phyloP scores from a whole-genome alignment of 2,797 vertebrate species.

The Harpagifer antarcticus region DNA sequence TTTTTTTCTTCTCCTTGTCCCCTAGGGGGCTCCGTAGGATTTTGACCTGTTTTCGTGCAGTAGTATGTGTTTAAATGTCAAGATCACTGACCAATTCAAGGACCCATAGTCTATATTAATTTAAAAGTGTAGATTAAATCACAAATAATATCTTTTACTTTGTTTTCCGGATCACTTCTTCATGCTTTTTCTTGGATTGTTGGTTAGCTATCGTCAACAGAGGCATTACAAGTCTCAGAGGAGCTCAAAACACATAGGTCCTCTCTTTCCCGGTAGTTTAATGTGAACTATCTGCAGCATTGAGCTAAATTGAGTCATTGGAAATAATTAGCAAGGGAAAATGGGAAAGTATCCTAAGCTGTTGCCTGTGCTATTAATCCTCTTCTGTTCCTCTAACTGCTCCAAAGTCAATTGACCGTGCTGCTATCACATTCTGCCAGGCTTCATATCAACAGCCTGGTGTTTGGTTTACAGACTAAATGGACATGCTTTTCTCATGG shows the following conservation, averaged over 20 bases:
- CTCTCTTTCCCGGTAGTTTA: background rate
- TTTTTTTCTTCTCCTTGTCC: too few species aligned
- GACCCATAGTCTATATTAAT: background rate
- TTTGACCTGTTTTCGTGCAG: background rate
- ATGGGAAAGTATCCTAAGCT: too few species aligned
- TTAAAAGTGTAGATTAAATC: too few species aligned
- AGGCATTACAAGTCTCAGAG: background rate
- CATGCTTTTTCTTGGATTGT: too few species aligned
- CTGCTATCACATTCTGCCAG: background rate
- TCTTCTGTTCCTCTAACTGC: background rate
- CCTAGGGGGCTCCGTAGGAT: too few species aligned
- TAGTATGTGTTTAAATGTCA: background rate
- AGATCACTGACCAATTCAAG: background rate
- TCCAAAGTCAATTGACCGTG: background rate
- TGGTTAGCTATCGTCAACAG: background rate
- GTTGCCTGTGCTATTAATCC: background rate
- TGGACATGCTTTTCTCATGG: background rate
- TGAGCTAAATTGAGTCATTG: background rate
- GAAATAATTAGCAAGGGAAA: background rate
- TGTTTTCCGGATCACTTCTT: too few species aligned
- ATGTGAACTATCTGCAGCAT: background rate
- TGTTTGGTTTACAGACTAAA: slow-evolving; percentile 13
- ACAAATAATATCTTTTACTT: background rate
- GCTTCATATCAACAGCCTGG: background rate
- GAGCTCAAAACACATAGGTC: background rate